phyloP scores from a whole-genome alignment of 2,113 vertebrate genomes.

The Engystomops pustulosus region DNA sequence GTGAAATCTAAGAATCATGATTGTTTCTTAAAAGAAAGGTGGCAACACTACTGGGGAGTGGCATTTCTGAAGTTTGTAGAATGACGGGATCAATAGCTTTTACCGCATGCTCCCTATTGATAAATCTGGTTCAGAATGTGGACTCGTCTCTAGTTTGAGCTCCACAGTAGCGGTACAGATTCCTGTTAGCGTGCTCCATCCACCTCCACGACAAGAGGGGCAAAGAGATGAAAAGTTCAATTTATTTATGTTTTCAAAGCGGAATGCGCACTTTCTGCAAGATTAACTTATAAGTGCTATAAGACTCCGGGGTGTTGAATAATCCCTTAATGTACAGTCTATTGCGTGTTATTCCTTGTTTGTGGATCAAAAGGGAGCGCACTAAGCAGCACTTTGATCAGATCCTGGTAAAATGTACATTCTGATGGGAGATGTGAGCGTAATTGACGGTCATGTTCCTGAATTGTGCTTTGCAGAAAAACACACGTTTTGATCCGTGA shows the following conservation, averaged over 20 bases:
- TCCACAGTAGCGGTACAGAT: too few species aligned
- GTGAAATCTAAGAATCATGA: too few species aligned
- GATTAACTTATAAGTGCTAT: conserved; percentile 31
- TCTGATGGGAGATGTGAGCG: conserved; percentile 46
- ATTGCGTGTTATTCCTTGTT: conserved; percentile 51
- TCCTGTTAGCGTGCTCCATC: not conserved
- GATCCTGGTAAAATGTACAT: conserved; percentile 33
- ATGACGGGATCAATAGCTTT: too few species aligned
- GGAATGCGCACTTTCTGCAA: conserved; percentile 29
- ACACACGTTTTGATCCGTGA: conserved; percentile 35
- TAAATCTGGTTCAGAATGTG: too few species aligned
- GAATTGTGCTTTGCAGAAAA: conserved; percentile 14
- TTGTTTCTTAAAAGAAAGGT: too few species aligned
- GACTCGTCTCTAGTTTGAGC: too few species aligned
- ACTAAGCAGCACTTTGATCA: conserved; percentile 56
- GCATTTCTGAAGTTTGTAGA: too few species aligned
- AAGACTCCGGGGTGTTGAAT: conserved; percentile 48
- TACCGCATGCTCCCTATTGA: not conserved
- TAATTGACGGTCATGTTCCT: conserved; percentile 40
- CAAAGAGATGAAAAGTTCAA: conserved; percentile 46
- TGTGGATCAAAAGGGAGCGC: conserved; percentile 48
- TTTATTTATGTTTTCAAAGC: conserved; percentile 43
- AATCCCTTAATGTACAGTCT: conserved; percentile 55
- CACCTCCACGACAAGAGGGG: not conserved
- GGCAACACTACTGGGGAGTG: too few species aligned